These are phyloP conservation scores for Xiphophorus maculatus DNA, from an alignment of 2,113 vertebrate species.

Conservation along the genomic window DNA sequence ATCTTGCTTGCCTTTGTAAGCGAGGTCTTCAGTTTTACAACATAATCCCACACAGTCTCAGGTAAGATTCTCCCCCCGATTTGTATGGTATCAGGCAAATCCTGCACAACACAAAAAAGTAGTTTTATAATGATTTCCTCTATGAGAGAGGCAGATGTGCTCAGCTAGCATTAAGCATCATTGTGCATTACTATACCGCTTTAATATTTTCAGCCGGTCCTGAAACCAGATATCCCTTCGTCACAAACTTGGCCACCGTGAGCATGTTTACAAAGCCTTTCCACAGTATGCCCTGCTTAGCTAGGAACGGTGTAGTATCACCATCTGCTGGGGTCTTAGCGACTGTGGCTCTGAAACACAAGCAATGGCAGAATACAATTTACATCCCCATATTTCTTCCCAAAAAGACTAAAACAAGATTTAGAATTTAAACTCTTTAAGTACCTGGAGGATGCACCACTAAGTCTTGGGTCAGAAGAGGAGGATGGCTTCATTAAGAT, in stretches of 20 bases:
- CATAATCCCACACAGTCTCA: constrained; percentile 97
- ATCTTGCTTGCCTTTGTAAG: constrained; percentile 87
- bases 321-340: constrained; percentile 80
- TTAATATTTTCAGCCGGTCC: constrained; percentile 90
- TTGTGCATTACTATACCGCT: constrained; percentile 79
- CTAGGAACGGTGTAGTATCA: constrained; percentile 87
- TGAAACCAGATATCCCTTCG: constrained; percentile 93
- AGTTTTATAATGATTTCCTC: neutral
- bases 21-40: constrained; percentile 93
- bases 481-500: constrained; percentile 88
- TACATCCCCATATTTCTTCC: neutral
- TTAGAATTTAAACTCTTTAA: neutral
- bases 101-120: constrained; percentile 79
- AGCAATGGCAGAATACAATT: constrained; percentile 30
- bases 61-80: constrained; percentile 95
- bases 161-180: neutral
- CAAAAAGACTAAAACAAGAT: neutral
- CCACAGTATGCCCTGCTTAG: constrained; percentile 90
- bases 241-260: constrained; percentile 95
- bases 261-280: constrained; percentile 99
- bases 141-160: neutral
- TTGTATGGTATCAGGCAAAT: constrained; percentile 95
- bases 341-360: constrained; percentile 70
- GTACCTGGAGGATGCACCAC: constrained; percentile 82
- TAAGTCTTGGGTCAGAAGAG: constrained; percentile 82